These are phyloP conservation scores for Garra rufa DNA, from an alignment of 2,113 vertebrate species.

Conservation along the genomic window DNA sequence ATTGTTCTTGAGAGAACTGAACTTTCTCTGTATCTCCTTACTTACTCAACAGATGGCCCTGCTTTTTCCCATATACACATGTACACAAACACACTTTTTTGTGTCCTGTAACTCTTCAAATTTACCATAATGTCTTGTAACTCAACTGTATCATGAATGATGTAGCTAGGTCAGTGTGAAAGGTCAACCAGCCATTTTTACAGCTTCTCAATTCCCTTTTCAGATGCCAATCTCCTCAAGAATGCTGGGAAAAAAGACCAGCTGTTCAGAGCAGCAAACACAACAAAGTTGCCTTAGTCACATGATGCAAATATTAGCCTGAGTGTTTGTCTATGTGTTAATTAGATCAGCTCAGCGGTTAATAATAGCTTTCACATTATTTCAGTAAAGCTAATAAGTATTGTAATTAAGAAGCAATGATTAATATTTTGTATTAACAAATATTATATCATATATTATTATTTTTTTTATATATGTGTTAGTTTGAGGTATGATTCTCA, in stretches of 20 bases:
- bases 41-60: background rate
- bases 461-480: background rate
- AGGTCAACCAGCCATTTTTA: conserved; percentile 74
- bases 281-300: conserved; percentile 72
- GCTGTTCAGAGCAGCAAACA: conserved; percentile 73
- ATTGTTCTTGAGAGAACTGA: background rate
- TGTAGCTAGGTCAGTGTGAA: conserved; percentile 74
- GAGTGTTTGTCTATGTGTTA: conserved; percentile 27
- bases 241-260: conserved; percentile 69
- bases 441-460: too few species aligned
- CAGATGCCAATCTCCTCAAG: conserved; percentile 75
- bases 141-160: conserved; percentile 72
- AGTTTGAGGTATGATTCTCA: background rate
- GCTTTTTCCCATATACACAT: background rate
- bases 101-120: conserved; percentile 76
- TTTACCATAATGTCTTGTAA: conserved; percentile 73
- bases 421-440: background rate
- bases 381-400: too few species aligned
- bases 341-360: conserved; percentile 54
- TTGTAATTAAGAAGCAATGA: background rate
- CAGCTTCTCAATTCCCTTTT: conserved; percentile 73
- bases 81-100: conserved; percentile 64
- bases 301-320: conserved; percentile 79
- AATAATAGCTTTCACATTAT: background rate
- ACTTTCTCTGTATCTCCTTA: background rate